A percentile compares a stretch with the other conserved stretches of the same genome.
Evolutionary conservation across 2,888 invertebrate genomes (phyloP).

Genomic region (Panzeria rudis): DNA sequence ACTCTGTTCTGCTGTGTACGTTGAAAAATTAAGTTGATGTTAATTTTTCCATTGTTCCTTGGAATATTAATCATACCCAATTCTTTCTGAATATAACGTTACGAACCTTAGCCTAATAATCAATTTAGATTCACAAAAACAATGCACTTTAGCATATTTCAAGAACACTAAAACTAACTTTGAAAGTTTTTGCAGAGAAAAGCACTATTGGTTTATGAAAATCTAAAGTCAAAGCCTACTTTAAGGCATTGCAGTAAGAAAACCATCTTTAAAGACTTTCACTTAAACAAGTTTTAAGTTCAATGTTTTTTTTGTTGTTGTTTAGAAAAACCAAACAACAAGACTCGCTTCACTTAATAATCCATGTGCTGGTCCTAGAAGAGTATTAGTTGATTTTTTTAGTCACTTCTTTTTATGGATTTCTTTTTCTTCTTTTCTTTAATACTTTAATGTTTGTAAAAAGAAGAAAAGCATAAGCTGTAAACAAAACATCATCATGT

Average conservation of each 20-base stretch:
- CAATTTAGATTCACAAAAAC: too few species aligned
- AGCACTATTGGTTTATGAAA: too few species aligned
- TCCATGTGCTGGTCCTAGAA: constrained; percentile 53
- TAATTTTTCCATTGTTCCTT: too few species aligned
- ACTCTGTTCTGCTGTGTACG: too few species aligned
- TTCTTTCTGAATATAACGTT: too few species aligned
- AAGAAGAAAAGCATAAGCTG: constrained; percentile 47
- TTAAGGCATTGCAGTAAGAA: constrained; percentile 9
- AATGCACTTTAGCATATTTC: background rate
- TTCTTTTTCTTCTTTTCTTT: constrained; percentile 1
- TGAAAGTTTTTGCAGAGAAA: background rate
- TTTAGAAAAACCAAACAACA: background rate
- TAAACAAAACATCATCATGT: constrained; percentile 57
- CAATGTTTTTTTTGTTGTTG: constrained; percentile 26
- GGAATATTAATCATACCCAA: too few species aligned
- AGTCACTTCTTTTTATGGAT: background rate
- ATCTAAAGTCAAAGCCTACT: constrained; percentile 36
- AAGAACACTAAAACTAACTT: background rate
- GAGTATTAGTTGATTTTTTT: constrained; percentile 40
- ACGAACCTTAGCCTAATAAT: too few species aligned
- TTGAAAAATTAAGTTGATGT: too few species aligned
- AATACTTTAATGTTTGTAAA: background rate
- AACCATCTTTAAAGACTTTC: constrained; percentile 42
- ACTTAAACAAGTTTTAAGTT: constrained; percentile 25
- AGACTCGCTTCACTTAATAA: constrained; percentile 38